These are phyloP conservation scores for Epizoanthus ramosus DNA, from an alignment of 92 coral and sea anemone genomes.

Conservation along the genomic window DNA sequence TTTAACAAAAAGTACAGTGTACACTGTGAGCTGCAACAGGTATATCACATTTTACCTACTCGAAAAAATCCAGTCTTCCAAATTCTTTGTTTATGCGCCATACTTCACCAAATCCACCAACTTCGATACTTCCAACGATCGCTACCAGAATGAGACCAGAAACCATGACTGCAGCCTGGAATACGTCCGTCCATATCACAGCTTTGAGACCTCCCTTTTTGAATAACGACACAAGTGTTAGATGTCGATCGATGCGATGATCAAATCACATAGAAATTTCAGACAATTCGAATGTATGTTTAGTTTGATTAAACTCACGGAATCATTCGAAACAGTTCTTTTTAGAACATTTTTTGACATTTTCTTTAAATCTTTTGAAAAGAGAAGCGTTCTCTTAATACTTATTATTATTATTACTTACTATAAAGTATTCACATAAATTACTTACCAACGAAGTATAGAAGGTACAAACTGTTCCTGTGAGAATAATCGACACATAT, in stretches of 20 bases:
- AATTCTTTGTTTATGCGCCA: slow-evolving; percentile 78
- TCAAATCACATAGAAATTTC: not conserved
- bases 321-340: too few relatives aligned
- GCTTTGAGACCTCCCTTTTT: slow-evolving; percentile 89
- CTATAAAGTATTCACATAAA: too few relatives aligned
- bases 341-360: too few relatives aligned
- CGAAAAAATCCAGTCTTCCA: slow-evolving; percentile 71
- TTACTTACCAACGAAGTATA: too few relatives aligned
- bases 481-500: too few relatives aligned
- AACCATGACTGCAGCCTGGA: slow-evolving; percentile 81
- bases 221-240: not conserved
- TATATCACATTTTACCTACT: slow-evolving; percentile 56
- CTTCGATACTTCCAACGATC: slow-evolving; percentile 71
- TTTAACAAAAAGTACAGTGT: too few relatives aligned
- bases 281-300: not conserved
- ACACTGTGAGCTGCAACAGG: not conserved
- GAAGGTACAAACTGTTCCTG: too few relatives aligned
- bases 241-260: not conserved
- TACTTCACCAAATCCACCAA: slow-evolving; percentile 80
- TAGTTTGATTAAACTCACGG: not conserved
- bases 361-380: too few relatives aligned
- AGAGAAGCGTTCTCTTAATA: too few relatives aligned
- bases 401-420: too few relatives aligned
- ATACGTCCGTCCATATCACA: slow-evolving; percentile 93
- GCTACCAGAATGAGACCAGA: slow-evolving; percentile 81